phyloP scores from a whole-genome alignment of 2,888 invertebrate genomes.

The Platynereis dumerilii region DNA sequence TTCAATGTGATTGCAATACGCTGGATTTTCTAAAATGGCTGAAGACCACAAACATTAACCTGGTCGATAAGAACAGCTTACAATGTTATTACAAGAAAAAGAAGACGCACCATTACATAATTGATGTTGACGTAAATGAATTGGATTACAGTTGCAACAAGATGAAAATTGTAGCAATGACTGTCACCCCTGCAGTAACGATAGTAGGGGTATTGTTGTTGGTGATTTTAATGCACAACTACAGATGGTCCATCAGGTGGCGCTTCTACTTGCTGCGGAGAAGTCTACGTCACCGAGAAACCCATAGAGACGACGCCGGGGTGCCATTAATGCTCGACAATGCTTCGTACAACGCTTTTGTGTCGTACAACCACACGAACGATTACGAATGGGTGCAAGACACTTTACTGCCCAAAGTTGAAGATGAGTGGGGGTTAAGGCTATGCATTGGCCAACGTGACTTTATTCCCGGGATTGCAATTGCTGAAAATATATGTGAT shows the following conservation, averaged over 20 bases:
- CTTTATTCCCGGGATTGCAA: not conserved
- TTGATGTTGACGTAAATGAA: not conserved
- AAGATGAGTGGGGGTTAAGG: not conserved
- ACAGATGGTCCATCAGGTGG: not conserved
- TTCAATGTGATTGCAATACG: conserved; percentile 2
- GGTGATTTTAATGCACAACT: not conserved
- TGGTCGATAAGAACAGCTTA: not conserved
- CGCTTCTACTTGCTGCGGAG: not conserved
- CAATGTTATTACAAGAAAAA: not conserved
- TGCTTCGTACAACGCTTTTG: not conserved
- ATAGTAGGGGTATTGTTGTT: not conserved
- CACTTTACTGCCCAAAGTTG: not conserved
- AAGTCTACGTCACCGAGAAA: not conserved
- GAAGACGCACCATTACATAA: not conserved
- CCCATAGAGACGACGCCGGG: not conserved
- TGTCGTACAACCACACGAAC: not conserved
- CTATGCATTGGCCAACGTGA: conserved; percentile 6
- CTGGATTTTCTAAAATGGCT: not conserved
- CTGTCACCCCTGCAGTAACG: not conserved
- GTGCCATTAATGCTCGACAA: not conserved
- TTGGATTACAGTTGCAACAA: too few relatives aligned
- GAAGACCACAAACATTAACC: not conserved
- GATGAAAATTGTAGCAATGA: not conserved
- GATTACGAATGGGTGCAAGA: conserved; percentile 1
- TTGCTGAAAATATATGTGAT: not conserved